Evolutionary conservation across 2,797 vertebrate genomes (phyloP).

Genomic region (Pseudomugil gertrudae): DNA sequence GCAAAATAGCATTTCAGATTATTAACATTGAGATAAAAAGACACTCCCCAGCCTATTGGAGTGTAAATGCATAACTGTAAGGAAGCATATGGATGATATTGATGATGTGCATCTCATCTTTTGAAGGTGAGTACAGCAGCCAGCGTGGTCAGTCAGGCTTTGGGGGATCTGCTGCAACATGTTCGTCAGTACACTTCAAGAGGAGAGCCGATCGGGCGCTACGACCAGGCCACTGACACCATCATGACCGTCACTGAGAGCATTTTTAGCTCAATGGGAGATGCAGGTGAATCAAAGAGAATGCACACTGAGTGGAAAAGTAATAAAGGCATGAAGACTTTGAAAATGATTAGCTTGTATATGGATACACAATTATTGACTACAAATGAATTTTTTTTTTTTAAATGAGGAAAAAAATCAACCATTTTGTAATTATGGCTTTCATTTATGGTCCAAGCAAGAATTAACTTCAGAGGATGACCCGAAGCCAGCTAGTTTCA

Average conservation of each 20-base stretch:
- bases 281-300: slow-evolving; percentile 87
- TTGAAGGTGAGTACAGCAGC: slow-evolving; percentile 86
- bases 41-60: neutral
- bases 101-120: slow-evolving; percentile 7
- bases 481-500: no score
- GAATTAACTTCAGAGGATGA: neutral
- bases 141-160: slow-evolving; percentile 91
- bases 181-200: slow-evolving; percentile 94
- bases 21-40: neutral
- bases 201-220: slow-evolving; percentile 96
- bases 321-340: neutral
- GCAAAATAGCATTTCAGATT: neutral
- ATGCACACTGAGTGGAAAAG: neutral
- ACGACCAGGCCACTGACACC: slow-evolving; percentile 98
- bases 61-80: slow-evolving; percentile 18
- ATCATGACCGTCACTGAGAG: slow-evolving; percentile 98
- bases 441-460: neutral
- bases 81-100: slow-evolving; percentile 6
- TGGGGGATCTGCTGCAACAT: slow-evolving; percentile 93
- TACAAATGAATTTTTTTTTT: neutral
- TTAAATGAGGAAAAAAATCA: neutral
- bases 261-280: slow-evolving; percentile 98
- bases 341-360: neutral
- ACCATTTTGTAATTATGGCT: no score
- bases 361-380: neutral